Evolutionary conservation across 2,797 vertebrate species (phyloP).

Genomic region (Fundulus diaphanus): DNA sequence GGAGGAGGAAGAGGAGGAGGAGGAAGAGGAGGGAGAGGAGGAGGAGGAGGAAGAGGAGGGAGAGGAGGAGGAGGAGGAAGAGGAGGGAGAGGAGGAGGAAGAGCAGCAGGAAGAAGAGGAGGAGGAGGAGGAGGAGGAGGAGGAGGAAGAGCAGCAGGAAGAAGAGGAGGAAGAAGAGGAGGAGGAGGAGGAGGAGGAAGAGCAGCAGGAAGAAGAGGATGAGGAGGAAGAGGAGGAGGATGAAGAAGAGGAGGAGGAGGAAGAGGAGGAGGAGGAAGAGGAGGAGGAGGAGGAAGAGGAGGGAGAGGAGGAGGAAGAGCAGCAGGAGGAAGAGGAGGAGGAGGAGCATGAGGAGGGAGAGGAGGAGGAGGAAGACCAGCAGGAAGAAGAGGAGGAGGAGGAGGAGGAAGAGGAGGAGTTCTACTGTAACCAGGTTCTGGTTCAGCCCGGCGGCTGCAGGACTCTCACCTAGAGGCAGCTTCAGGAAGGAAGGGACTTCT

Average conservation of each 20-base stretch:
- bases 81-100: neutral
- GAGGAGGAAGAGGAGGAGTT: slow-evolving; percentile 21
- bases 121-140: no score
- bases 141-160: no score
- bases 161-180: no score
- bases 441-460: slow-evolving; percentile 24
- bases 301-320: neutral
- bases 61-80: neutral
- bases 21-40: no score
- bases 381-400: neutral
- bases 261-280: neutral
- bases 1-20: no score
- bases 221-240: no score
- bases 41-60: no score
- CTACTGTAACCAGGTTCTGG: slow-evolving; percentile 13
- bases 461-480: slow-evolving; percentile 91
- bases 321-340: neutral
- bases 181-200: no score
- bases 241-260: no score
- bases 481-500: slow-evolving; percentile 94
- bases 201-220: no score
- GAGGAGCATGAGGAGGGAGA: neutral
- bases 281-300: neutral
- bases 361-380: neutral
- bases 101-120: neutral